phyloP scores from a whole-genome alignment of 2,797 vertebrate genomes.

The Phoxinus dragarum region DNA sequence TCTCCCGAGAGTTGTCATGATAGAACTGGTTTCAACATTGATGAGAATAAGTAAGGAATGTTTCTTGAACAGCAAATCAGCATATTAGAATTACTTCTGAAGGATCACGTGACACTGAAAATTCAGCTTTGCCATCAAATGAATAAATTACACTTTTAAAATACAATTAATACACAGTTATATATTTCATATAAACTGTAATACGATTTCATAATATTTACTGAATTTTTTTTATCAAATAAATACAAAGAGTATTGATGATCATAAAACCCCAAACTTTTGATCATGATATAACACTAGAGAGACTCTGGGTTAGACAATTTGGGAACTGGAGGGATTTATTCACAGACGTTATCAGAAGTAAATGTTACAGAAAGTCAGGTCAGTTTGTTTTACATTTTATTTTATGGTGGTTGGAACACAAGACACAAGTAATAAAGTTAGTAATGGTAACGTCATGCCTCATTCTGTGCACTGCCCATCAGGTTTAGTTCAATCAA shows the following conservation, averaged over 20 bases:
- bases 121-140: background rate
- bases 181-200: background rate
- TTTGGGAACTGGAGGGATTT: constrained; percentile 44
- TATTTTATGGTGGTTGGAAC: constrained; percentile 94
- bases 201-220: background rate
- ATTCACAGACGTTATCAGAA: constrained; percentile 42
- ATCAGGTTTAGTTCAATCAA: constrained; percentile 78
- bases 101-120: background rate
- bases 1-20: too few species aligned
- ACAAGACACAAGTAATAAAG: constrained; percentile 91
- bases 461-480: constrained; percentile 83
- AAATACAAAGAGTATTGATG: background rate
- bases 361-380: constrained; percentile 45
- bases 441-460: constrained; percentile 93
- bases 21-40: too few species aligned
- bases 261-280: background rate
- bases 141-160: background rate
- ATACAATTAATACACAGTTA: background rate
- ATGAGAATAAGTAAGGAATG: too few species aligned
- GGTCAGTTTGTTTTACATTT: constrained; percentile 85
- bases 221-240: background rate
- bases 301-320: constrained; percentile 15
- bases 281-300: background rate
- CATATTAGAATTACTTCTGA: background rate
- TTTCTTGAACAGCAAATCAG: background rate